Base-by-base conservation (phyloP, 2,888 invertebrate genomes). In the Ectemnius lituratus region DNA sequence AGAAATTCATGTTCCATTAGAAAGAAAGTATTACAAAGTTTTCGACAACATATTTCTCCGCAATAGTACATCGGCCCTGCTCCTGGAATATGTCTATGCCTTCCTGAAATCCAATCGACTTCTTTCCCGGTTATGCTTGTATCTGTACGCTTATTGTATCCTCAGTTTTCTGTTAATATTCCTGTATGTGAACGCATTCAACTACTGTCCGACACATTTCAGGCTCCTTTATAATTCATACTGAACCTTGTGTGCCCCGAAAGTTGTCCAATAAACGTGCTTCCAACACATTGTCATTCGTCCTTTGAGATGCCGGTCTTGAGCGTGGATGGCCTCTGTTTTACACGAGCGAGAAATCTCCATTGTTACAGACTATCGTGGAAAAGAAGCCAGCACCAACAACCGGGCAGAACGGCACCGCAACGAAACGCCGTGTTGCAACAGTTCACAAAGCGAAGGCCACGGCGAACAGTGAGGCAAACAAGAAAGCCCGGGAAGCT, bases 401-500 rank as follows among this genome's bases (percentile, higher is more conserved):
- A 2, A 61, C 75, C 45, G 73, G 86, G 46, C 87, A 87, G 62
- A 89, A 88, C 73, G 90, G 88, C 18, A 86, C 65, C 72, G 71
- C 82, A 64, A 86, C 84, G 64, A 88, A 89, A 81, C 88, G 89
- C 52, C 88, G 90, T 13, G 81, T 79, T 52, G 67, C 85, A 20
- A 63, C 85, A 3, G 74, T 81, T 13, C 86, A 84, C 69, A 90
- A 89, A 83, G 71, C 84, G 23, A 90, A 90, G 73, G 75, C 87
- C 28, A 84, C 87, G 18, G 84, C 85, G 1, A 87, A 85, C 69
- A 92, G 91, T 78, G 92, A 92, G 84, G 92, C 91, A 5, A 91
- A 90, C 82, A 88, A 91, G 37, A 90, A 89, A 81, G 77, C 77
- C 76, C 91, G 95, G 1, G 96, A 95, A 87, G 93, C 94, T 0